A percentile compares a stretch with the other conserved stretches of the same genome.
These are phyloP conservation scores for Criorhina ranunculi DNA, from an alignment of 2,888 invertebrate genomes.

Conservation along the genomic window DNA sequence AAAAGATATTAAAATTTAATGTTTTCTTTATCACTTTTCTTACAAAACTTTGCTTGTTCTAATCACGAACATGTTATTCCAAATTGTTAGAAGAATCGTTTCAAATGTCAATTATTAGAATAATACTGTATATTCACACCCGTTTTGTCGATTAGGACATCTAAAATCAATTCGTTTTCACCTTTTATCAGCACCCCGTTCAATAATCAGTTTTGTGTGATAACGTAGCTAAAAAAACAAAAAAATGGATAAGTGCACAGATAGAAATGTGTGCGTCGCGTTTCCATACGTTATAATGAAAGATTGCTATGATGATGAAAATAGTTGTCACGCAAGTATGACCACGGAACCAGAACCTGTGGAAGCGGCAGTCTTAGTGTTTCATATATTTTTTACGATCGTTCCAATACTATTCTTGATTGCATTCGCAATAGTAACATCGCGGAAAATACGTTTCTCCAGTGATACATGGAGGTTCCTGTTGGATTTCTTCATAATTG, in stretches of 20 bases:
- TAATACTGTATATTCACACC: too few species aligned
- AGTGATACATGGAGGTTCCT: conserved; percentile 80
- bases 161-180: background rate
- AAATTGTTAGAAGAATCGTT: too few species aligned
- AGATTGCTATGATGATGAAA: background rate
- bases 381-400: conserved; percentile 78
- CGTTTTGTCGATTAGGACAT: background rate
- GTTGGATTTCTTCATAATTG: conserved; percentile 86
- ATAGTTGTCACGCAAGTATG: conserved; percentile 38
- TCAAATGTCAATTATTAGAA: too few species aligned
- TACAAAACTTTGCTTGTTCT: too few species aligned
- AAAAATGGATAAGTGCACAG: conserved; percentile 1
- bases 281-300: background rate
- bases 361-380: conserved; percentile 75
- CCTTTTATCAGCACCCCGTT: background rate
- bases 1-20: too few species aligned
- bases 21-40: too few species aligned
- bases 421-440: conserved; percentile 33
- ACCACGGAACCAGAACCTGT: conserved; percentile 58
- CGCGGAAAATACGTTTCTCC: conserved; percentile 27
- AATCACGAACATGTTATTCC: too few species aligned
- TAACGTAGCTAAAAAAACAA: background rate
- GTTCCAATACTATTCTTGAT: conserved; percentile 77
- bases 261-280: conserved; percentile 26
- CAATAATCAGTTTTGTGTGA: conserved; percentile 1